Evolutionary conservation across 2,113 vertebrate genomes (phyloP), one percentile per base, ranked within the genome.

Genomic region (Gila orcuttii): DNA sequence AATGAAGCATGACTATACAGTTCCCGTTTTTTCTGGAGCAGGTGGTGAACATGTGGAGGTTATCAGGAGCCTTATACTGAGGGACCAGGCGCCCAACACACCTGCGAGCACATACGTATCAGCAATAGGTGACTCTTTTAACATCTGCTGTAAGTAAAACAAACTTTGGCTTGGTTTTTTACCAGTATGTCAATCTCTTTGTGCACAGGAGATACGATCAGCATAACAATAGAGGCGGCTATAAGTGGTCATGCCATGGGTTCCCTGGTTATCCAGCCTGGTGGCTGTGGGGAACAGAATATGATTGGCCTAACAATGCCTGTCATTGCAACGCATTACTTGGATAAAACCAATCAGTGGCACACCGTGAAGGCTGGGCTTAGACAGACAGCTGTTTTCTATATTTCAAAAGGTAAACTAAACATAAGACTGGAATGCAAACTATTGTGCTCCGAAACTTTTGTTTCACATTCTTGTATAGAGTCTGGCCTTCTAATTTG

Each of bases 291-390:
- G 0, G 93, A 95, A 82, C 93, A 94, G 89, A 95, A 92, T 2
- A 92, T 96, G 89, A 84, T 83, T 36, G 0, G 2, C 1, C 86
- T 95, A 91, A 92, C 91, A 0, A 87, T 93, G 0, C 88, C 92
- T 7, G 77, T 95, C 80, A 93, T 94, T 79, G 93, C 95, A 47
- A 87, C 92, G 0, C 55, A 10, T 2, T 95, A 95, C 86, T 73
- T 95, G 90, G 94, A 96, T 36, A 80, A 88, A 86, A 93, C 94
- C 0, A 90, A 93, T 69, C 94, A 94, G 89, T 95, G 95, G 94
- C 90, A 91, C 52, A 12, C 78, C 33, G 88, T 95, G 0, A 91
- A 91, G 0, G 83, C 91, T 64, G 59, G 92, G 1, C 57, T 79
- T 0, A 92, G 81, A 64, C 90, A 93, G 33, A 19, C 86, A 79